A percentile compares a stretch with the other conserved stretches of the same genome.
Evolutionary conservation across 2,888 invertebrate genomes (phyloP).

Genomic region (Alentia gelatinosa): DNA sequence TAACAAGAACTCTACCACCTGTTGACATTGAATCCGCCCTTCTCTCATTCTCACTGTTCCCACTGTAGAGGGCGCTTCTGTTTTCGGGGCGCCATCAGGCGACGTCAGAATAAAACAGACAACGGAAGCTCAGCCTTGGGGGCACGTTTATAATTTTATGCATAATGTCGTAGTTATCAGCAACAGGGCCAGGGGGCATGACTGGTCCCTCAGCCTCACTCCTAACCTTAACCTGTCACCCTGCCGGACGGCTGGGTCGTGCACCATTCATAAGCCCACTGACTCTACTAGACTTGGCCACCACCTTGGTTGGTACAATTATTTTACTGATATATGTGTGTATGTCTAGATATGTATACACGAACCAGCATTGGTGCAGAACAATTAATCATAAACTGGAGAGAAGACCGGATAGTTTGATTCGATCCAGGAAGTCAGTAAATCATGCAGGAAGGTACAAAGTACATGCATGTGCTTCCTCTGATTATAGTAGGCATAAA

Average conservation of each 20-base stretch:
- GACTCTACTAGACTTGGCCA: background rate
- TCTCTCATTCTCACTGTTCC: too few species aligned
- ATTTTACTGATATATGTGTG: background rate
- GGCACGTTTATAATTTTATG: slow-evolving; percentile 17
- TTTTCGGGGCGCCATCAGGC: background rate
- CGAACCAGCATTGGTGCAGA: too few species aligned
- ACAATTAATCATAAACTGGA: too few species aligned
- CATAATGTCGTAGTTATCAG: slow-evolving; percentile 31
- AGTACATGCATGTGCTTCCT: too few species aligned
- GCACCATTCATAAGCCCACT: too few species aligned
- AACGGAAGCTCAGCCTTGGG: background rate
- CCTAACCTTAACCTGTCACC: background rate
- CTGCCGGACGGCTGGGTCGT: background rate
- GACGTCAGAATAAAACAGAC: background rate
- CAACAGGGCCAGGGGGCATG: background rate
- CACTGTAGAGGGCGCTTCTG: background rate
- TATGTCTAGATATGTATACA: too few species aligned
- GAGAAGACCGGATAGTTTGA: too few species aligned
- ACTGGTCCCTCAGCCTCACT: background rate
- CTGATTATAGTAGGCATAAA: too few species aligned
- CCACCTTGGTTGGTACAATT: background rate
- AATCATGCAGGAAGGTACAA: too few species aligned
- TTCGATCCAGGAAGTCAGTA: too few species aligned
- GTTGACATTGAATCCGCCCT: too few species aligned
- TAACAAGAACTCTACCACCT: too few species aligned